Evolutionary conservation across 2,888 invertebrate genomes (phyloP), one percentile per base, ranked within the genome.

Genomic region (Griposia aprilina): DNA sequence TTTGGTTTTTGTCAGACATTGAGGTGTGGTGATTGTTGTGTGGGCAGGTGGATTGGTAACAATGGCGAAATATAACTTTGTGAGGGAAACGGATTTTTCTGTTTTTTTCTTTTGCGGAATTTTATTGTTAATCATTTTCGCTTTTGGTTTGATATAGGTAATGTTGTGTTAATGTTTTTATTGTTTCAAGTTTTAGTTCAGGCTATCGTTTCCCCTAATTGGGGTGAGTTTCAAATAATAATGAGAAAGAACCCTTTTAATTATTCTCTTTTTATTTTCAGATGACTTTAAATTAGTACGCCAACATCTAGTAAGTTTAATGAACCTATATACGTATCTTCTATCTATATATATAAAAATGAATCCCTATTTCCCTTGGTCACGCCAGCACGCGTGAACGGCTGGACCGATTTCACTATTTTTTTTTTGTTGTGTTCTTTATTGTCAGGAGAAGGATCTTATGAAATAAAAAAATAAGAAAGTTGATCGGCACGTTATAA

Each of bases 1-100:
- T 96, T 97, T 96, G 96, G 95, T 95, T 96, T 95, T 95, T 94
- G 95, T 92, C 92, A 92, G 93, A 92, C 93, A 91, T 93, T 94
- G 93, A 95, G 95, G 94, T 94, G 94, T 93, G 92, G 90, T 90
- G 87, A 88, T 90, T 89, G 88, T 89, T 91, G 87, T 90, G 86
- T 88, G 86, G 83, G 85, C 84, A 88, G 87, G 87, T 92, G 88
- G 86, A 83, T 88, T 85, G 72, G 74, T 83, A 85, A 87, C 84
- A 88, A 86, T 86, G 83, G 80, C 50, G 69, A 71, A 83, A 82
- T 83, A 82, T 77, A 73, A 69, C 70, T 87, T 76, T 82, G 70
- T 79, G 73, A 66, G 63, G 59, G 67, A 76, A 78, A 73, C 48
- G 73, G 41, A 68, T 65, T 66, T 48, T n/a, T 41, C 3, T 66